Evolutionary conservation across 2,888 invertebrate species (phyloP).

Genomic region (Netelia virgata): DNA sequence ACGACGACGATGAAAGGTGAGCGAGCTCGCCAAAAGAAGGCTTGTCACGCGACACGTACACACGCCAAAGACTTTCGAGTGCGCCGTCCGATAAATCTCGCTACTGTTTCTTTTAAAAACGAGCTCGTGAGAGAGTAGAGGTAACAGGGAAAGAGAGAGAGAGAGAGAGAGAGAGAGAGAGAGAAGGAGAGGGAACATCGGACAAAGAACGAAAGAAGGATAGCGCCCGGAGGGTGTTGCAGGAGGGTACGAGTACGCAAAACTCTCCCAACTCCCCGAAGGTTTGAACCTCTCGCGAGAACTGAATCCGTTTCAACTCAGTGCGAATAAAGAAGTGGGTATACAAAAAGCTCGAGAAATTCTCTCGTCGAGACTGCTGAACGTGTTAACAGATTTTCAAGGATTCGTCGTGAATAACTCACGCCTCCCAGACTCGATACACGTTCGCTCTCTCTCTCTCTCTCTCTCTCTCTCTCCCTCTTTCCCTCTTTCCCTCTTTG

Average conservation of each 20-base stretch:
- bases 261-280: slow-evolving; percentile 55
- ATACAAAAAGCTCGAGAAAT: slow-evolving; percentile 70
- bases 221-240: background rate
- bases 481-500: background rate
- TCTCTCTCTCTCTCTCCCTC: background rate
- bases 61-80: slow-evolving; percentile 43
- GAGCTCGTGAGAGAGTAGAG: slow-evolving; percentile 4
- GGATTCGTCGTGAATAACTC: slow-evolving; percentile 66
- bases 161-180: slow-evolving; percentile 35
- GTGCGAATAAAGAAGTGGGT: slow-evolving; percentile 63
- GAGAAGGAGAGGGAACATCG: slow-evolving; percentile 26
- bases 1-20: slow-evolving; percentile 23
- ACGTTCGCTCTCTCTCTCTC: slow-evolving; percentile 26
- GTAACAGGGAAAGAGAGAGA: slow-evolving; percentile 30
- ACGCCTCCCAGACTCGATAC: slow-evolving; percentile 29
- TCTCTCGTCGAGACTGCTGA: slow-evolving; percentile 63
- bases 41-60: slow-evolving; percentile 55
- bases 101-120: slow-evolving; percentile 56
- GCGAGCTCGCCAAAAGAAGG: slow-evolving; percentile 37
- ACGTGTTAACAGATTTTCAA: slow-evolving; percentile 65
- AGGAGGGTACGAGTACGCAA: slow-evolving; percentile 44
- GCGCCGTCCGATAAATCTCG: slow-evolving; percentile 44
- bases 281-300: slow-evolving; percentile 67
- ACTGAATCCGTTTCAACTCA: slow-evolving; percentile 69
- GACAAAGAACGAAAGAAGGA: background rate